Conservation (phyloP, 2,888 invertebrate genomes). For the Lasioglossum oenotherae region DNA sequence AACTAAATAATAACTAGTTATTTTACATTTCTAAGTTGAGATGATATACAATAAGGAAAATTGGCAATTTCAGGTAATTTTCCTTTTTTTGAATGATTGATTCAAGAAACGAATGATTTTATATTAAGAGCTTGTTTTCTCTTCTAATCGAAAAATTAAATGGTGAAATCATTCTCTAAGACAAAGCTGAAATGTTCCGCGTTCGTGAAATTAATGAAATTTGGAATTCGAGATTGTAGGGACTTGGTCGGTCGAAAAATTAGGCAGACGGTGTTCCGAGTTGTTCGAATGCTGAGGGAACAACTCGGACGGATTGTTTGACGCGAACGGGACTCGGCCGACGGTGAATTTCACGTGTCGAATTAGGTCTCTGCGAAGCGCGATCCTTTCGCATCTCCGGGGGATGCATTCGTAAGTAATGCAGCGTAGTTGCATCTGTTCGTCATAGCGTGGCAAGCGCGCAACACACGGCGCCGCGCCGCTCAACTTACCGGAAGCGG, state of each 20-base stretch:
- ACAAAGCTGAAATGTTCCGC: background rate
- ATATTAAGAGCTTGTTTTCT: background rate
- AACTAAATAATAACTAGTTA: too few species aligned
- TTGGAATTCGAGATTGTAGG: background rate
- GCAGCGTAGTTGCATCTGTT: constrained; percentile 38
- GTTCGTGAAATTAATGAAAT: background rate
- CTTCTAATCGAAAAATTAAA: background rate
- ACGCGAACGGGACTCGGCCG: constrained; percentile 6
- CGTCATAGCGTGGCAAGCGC: constrained; percentile 9
- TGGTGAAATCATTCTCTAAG: background rate
- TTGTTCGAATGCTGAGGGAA: background rate
- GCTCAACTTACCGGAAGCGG: constrained; percentile 30
- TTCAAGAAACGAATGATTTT: too few species aligned
- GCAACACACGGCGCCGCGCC: background rate
- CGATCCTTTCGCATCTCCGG: constrained; percentile 11
- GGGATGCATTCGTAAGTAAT: constrained; percentile 17
- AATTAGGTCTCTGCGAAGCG: constrained; percentile 18
- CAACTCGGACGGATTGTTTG: background rate
- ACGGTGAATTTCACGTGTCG: constrained; percentile 19
- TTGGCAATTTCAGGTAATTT: too few species aligned
- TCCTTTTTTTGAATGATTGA: too few species aligned
- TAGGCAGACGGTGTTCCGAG: background rate
- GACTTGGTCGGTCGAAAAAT: constrained; percentile 2
- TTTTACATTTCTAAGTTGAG: too few species aligned
- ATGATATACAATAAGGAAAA: too few species aligned